phyloP scores from a whole-genome alignment of 1,140 invertebrate species.

The Drosophila nasuta region DNA sequence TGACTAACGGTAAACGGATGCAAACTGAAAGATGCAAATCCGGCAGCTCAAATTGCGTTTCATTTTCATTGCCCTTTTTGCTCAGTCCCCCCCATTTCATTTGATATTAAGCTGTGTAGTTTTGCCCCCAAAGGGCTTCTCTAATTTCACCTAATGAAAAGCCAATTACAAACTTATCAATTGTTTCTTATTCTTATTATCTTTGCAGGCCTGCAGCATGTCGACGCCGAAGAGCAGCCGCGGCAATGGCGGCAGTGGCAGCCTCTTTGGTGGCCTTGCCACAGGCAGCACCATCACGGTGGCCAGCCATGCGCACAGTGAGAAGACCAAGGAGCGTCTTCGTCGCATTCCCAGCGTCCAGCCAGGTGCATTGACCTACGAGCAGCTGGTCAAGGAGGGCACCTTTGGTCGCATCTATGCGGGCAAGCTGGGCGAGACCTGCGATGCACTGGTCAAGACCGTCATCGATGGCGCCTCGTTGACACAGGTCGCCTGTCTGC shows the following conservation, averaged over 20 bases:
- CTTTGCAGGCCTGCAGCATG: constrained; percentile 85
- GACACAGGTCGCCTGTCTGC: constrained; percentile 92
- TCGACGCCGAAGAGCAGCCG: constrained; percentile 80
- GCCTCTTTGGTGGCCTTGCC: constrained; percentile 68
- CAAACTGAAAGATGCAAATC: constrained; percentile 81
- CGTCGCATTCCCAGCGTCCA: constrained; percentile 88
- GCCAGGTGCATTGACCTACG: constrained; percentile 88
- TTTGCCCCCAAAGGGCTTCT: neutral
- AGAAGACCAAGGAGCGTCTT: constrained; percentile 87
- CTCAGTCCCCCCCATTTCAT: neutral
- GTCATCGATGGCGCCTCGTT: constrained; percentile 92
- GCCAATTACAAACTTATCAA: neutral
- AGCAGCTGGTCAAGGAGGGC: constrained; percentile 90
- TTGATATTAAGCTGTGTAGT: neutral
- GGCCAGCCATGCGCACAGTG: constrained; percentile 63
- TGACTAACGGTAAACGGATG: constrained; percentile 82
- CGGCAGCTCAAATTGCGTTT: constrained; percentile 75
- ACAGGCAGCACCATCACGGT: constrained; percentile 73
- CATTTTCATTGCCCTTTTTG: constrained; percentile 55
- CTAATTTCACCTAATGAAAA: neutral
- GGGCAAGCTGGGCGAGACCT: constrained; percentile 89
- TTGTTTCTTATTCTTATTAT: neutral
- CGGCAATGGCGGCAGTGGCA: constrained; percentile 84
- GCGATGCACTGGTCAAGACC: constrained; percentile 94
- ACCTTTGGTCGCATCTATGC: constrained; percentile 93